Evolutionary conservation across 2,797 vertebrate species (phyloP).

Genomic region (Leptoclinus maculatus): DNA sequence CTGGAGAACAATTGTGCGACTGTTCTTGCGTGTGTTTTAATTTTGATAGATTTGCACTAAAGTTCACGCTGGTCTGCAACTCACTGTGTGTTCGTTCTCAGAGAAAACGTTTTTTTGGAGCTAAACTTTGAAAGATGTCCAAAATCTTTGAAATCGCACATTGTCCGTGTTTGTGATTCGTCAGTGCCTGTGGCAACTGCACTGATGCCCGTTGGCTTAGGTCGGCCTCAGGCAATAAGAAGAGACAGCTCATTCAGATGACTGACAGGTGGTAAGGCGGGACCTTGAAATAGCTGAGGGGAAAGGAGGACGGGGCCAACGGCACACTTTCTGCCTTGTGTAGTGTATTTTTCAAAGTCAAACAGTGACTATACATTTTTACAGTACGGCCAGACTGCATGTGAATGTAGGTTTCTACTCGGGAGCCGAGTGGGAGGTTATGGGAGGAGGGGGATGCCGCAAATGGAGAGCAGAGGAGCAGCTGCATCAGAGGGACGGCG

Average conservation of each 20-base stretch:
- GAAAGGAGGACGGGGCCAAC: background rate
- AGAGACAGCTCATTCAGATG: conserved; percentile 12
- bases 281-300: conserved; percentile 26
- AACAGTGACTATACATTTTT: conserved; percentile 22
- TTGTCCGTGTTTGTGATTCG: background rate
- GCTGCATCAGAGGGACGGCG: conserved; percentile 63
- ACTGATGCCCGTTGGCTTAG: conserved; percentile 2
- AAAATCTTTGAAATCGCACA: background rate
- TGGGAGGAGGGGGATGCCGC: conserved; percentile 28
- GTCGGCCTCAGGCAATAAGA: conserved; percentile 25
- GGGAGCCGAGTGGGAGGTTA: conserved; percentile 54
- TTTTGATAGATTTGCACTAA: background rate
- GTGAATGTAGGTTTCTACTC: conserved; percentile 32
- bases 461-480: conserved; percentile 66
- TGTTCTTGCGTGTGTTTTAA: background rate
- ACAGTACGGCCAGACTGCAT: conserved; percentile 27
- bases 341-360: conserved; percentile 18
- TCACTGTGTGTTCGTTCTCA: background rate
- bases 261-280: conserved; percentile 27
- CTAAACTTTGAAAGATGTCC: background rate
- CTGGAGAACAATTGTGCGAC: background rate
- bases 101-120: background rate
- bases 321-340: conserved; percentile 11
- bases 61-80: background rate
- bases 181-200: background rate